Evolutionary conservation across 2,113 vertebrate species (phyloP).

Genomic region (Heloderma charlesbogerti): DNA sequence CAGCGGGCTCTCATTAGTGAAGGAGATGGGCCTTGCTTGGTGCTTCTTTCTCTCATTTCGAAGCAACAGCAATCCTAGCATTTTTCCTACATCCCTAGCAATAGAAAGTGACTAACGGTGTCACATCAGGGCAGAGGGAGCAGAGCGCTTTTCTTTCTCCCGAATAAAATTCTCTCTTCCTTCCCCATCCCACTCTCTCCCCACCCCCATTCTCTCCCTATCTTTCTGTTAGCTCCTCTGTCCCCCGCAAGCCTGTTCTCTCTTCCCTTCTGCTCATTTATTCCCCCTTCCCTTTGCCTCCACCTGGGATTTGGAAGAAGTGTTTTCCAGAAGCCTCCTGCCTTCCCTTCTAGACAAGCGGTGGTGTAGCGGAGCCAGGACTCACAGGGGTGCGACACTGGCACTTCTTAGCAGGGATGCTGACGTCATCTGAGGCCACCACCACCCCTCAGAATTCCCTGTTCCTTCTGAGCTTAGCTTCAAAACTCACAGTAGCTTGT

Average conservation of each 20-base stretch:
- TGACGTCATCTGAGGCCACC: too few species aligned
- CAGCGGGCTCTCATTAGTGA: background rate
- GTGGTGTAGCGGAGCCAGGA: too few species aligned
- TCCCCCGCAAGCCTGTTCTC: background rate
- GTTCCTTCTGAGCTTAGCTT: too few species aligned
- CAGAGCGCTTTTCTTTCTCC: background rate
- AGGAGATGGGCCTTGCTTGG: background rate
- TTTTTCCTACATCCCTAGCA: background rate
- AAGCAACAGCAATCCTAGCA: background rate
- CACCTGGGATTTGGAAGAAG: background rate
- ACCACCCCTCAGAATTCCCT: too few species aligned
- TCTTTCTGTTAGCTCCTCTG: background rate
- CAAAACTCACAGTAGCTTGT: too few species aligned
- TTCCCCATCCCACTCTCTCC: background rate
- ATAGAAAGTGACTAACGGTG: background rate
- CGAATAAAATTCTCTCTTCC: background rate
- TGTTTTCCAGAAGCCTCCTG: too few species aligned
- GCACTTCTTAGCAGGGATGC: too few species aligned
- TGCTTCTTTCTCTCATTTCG: background rate
- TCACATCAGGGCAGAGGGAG: background rate
- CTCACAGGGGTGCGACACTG: too few species aligned
- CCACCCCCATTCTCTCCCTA: background rate
- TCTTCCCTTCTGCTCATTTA: background rate
- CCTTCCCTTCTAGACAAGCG: too few species aligned
- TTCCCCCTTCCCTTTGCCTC: background rate